Base-by-base conservation (phyloP, 1,140 invertebrate species). In the Zophobas morio region DNA sequence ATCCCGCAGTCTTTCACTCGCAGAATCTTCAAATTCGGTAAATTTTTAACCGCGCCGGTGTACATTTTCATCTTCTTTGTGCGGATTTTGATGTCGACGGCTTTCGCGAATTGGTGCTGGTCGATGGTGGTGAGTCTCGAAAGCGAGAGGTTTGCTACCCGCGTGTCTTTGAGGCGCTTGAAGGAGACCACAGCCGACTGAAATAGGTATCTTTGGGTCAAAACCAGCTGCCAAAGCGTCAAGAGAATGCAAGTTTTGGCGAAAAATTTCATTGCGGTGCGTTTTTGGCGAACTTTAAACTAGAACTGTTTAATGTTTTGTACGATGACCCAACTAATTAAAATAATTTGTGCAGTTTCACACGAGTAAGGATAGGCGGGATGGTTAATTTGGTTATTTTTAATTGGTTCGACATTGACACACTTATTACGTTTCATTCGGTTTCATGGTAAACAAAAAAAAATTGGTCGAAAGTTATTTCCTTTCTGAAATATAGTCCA, bases 31-130 rank as follows among this genome's bases (percentile, higher is more conserved):
- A 85, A 60, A 51, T 83, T 63, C 3, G 63, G 37, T 47, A 86
- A 70, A 76, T 83, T 81, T 8, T 78, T 76, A 2, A 86, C 78
- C 6, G 82, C 49, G 5, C 77, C 81, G 32, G 76, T 51, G 0
- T 87, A 84, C 0, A 94, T 84, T 0, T 87, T 86, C 66, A 86
- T n/a, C 32, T 51, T 36, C 35, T 37, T 20, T 2, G 70, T 72
- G 8, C 47, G n/a, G 3, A 73, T 6, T 37, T 56, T 73, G 1
- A 73, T 37, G 39, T 54, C 36, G 8, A 73, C 49, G 0, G 32
- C 71, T 2, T 46, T n/a, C 20, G 49, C 40, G 6, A 73, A 54
- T 8, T n/a, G 5, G 34, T 73, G 71, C 8, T 56, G 71, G 35
- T 73, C 71, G 1, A 73, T 39, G 32, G 4, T n/a, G 6, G 3